phyloP scores from a whole-genome alignment of 2,113 vertebrate genomes.

The Cyprichromis sp. region DNA sequence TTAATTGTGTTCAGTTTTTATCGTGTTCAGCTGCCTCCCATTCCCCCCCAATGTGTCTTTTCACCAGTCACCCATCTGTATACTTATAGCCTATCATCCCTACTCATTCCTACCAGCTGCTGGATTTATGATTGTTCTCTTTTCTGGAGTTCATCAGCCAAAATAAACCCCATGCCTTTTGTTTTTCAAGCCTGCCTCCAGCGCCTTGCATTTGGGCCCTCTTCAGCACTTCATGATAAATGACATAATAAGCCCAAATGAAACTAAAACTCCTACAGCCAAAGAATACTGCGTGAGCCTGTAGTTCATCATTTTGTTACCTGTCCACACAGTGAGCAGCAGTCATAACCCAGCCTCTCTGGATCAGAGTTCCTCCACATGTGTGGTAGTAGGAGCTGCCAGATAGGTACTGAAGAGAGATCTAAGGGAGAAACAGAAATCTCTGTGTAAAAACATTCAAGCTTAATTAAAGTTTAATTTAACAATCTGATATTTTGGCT shows the following conservation, averaged over 20 bases:
- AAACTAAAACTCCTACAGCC: neutral
- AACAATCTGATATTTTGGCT: neutral
- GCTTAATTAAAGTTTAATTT: neutral
- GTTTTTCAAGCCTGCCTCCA: neutral
- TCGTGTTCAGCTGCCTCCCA: neutral
- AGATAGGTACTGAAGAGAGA: slow-evolving; percentile 74
- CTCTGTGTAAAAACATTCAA: neutral
- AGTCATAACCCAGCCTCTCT: slow-evolving; percentile 79
- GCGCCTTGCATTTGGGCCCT: neutral
- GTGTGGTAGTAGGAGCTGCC: slow-evolving; percentile 71
- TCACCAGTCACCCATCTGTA: neutral
- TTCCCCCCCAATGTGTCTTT: neutral
- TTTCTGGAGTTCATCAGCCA: neutral
- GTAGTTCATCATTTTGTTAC: slow-evolving; percentile 22
- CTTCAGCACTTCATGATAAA: neutral
- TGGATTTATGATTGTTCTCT: neutral
- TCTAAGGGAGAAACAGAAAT: slow-evolving; percentile 5
- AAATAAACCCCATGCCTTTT: neutral
- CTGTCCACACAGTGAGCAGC: slow-evolving; percentile 82
- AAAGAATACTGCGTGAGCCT: neutral
- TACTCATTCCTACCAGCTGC: neutral
- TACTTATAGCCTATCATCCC: fast-evolving
- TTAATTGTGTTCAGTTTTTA: neutral
- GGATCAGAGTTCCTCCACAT: slow-evolving; percentile 82
- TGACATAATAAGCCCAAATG: neutral